Conservation (phyloP, 2,113 vertebrate species). For the Nycticebus coucang region DNA sequence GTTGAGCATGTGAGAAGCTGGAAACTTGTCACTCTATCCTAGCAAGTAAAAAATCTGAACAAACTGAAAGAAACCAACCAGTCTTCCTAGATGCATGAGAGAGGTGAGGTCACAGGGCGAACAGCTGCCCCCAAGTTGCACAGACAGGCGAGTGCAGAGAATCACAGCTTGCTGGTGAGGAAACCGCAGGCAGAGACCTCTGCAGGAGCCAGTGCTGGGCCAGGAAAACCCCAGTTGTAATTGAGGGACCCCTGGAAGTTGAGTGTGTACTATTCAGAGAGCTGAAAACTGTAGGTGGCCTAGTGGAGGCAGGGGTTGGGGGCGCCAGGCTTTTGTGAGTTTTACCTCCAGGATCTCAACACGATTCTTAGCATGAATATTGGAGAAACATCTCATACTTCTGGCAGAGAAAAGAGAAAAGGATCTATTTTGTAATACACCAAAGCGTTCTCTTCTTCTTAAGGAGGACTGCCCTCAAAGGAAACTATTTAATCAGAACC, state of each 20-base stretch:
- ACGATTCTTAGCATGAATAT: no score
- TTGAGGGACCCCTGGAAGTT: background rate
- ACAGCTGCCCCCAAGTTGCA: background rate
- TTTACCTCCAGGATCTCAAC: background rate
- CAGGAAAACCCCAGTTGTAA: background rate
- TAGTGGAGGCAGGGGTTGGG: background rate
- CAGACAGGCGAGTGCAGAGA: background rate
- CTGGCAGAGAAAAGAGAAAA: background rate
- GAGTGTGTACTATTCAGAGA: background rate
- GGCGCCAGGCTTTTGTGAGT: background rate
- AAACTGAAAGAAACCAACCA: background rate
- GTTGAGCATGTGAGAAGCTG: background rate
- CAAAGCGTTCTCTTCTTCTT: background rate
- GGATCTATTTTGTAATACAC: background rate
- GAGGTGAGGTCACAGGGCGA: background rate
- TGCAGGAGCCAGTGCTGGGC: background rate
- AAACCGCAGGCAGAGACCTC: background rate
- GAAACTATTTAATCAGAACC: background rate
- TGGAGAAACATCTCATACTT: background rate
- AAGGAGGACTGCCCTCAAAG: background rate
- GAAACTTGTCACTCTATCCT: no score
- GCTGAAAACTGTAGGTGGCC: background rate
- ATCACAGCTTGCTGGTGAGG: background rate
- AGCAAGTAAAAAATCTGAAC: background rate
- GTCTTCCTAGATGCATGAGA: background rate